Evolutionary conservation across 1,140 invertebrate species (phyloP), one percentile per base, ranked within the genome.

Genomic region (Arctopsyche grandis): DNA sequence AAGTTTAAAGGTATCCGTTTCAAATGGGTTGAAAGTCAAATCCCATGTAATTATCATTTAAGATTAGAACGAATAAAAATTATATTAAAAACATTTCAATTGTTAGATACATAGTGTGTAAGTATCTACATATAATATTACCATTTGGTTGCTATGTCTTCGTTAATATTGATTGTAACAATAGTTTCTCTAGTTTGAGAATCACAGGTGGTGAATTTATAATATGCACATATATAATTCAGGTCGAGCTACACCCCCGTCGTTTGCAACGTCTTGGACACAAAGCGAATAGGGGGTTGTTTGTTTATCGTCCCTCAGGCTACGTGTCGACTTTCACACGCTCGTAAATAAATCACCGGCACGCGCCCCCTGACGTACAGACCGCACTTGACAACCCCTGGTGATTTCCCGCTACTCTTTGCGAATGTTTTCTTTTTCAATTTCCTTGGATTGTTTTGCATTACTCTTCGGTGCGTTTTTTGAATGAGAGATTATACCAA

Each of bases 271-370:
- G 21, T 76, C 56, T 76, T 76, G 56, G 74, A 74, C 70, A 52
- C 10, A 52, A 43, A 43, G 43, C 46, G 38, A 16, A 22, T 5
- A 16, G 48, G 74, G 74, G 74, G 74, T 38, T 63, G 74, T 76
- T 76, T 76, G 74, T 69, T 77, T 69, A 77, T 69, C 75, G 14
- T 77, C 75, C 75, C 75, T 69, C 38, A 29, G 60, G 66, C 43
- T 60, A 75, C 52, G 75, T 77, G 75, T 77, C 75, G 22, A 69
- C 75, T 77, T 77, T 77, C 75, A 44, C 75, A 77, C 75, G 75
- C 75, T 77, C 66, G 60, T 77, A 69, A 77, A 77, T 77, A 77
- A 77, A 77, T 77, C 60, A 77, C 58, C 16, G 66, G 58, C 21
- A 48, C 29, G 56, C 74, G 21, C 22, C 58, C 46, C 74, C 43